Percentiles rank a stretch among this genome's conserved stretches.
Conservation (phyloP, 2,113 vertebrate species). For the Antechinus stuartii region DNA sequence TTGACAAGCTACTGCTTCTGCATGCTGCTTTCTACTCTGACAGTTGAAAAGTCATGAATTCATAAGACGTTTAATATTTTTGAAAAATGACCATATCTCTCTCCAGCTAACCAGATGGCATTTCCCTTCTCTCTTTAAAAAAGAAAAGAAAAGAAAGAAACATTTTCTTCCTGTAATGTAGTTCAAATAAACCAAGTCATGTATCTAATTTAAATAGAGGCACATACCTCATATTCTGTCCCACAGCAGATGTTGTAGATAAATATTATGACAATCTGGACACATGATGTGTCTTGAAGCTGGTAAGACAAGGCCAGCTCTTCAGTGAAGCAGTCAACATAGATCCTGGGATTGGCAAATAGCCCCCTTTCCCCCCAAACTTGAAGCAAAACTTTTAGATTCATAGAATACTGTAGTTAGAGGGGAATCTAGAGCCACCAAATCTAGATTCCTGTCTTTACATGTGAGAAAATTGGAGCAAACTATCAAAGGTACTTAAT, state of each 20-base stretch:
- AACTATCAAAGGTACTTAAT: background rate
- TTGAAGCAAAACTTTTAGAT: background rate
- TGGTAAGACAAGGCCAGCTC: slow-evolving; percentile 20
- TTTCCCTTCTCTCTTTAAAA: slow-evolving; percentile 3
- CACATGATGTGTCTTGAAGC: slow-evolving; percentile 24
- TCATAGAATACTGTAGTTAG: background rate
- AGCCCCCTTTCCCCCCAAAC: background rate
- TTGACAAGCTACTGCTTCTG: slow-evolving; percentile 17
- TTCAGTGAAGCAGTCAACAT: slow-evolving; percentile 7
- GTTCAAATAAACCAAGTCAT: slow-evolving; percentile 74
- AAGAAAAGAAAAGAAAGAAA: slow-evolving; percentile 47
- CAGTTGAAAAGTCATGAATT: slow-evolving; percentile 63
- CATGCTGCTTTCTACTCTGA: slow-evolving; percentile 38
- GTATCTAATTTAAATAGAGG: slow-evolving; percentile 65
- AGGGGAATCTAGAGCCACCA: background rate
- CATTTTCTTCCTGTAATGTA: slow-evolving; percentile 64
- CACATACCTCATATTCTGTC: slow-evolving; percentile 52
- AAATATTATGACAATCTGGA: slow-evolving; percentile 75
- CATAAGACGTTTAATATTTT: slow-evolving; percentile 59
- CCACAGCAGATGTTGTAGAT: slow-evolving; percentile 69
- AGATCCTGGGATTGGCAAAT: background rate
- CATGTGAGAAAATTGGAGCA: background rate
- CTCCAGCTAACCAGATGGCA: slow-evolving; percentile 73
- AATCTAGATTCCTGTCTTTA: background rate
- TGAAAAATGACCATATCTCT: slow-evolving; percentile 64